Base-by-base conservation (phyloP, 2,113 vertebrate genomes). In the Centrocercus urophasianus region DNA sequence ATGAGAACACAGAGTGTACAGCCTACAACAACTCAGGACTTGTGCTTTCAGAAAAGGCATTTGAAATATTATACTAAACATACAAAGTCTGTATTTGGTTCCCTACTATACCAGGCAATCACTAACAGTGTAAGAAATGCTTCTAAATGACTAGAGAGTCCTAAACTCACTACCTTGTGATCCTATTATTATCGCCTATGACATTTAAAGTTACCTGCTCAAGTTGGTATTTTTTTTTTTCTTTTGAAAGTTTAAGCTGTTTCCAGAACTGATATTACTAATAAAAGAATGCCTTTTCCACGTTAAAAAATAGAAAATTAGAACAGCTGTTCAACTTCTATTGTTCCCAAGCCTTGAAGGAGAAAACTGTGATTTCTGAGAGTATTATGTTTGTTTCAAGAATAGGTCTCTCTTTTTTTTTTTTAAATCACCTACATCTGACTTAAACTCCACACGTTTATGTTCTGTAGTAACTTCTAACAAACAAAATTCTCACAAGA, bases 1-100 rank as follows among this genome's bases (percentile, higher is more conserved):
- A 90, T 80, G 78, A 90, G 89, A 93, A 92, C 84, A 80, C 67
- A 47, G 30, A 93, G 64, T 80, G 64, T 36, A 17, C 82, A 91
- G 78, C 84, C 89, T 82, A 83, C 82, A 81, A 67, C 54, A 73
- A 71, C 36, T 7, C 2, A 81, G 75, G 69, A 67, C 42, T 87
- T 84, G 14, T 50, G 66, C 47, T 88, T 93, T 86, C 6, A 1
- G 65, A 64, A 93, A 87, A 76, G 0, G 1, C 5, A 17, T 83
- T 56, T 91, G 40, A 92, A 93, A 91, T 80, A 80, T 32, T 82
- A 8, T 73, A 42, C 40, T 76, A 79, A 81, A 79, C 84, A 89
- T 87, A 27, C 20, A 67, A 70, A 59, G 45, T 59, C 13, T 61
- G 11, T 56, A 60, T 81, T 75, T 43, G 56, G 14, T 19, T 84